Base-by-base conservation (phyloP, 1,140 invertebrate genomes). In the Drosophila bocqueti region DNA sequence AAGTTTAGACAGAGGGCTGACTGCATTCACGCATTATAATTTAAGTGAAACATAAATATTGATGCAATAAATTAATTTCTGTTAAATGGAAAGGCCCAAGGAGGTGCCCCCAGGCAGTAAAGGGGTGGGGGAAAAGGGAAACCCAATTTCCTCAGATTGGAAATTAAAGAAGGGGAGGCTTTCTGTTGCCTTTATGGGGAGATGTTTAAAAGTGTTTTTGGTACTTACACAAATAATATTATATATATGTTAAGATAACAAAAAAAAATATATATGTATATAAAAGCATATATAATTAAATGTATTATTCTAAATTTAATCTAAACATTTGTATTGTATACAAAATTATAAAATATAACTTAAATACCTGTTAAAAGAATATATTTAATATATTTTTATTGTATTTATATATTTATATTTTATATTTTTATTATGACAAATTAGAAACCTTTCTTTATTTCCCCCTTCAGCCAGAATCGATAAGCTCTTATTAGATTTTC, bases 41-140 rank as follows among this genome's bases (percentile, higher is more conserved):
- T 90, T 90, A 90, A 90, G 85, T 90, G 85, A 91, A 90, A 90
- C 85, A 90, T 90, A 90, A 90, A 90, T 90, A 90, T 90, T 90
- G 86, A 90, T 90, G 79, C 81, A 90, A 90, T 90, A 90, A 90
- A 90, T 90, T 90, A 90, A 90, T 90, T 90, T 90, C 71, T 84
- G 64, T 74, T 72, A 79, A 91, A 90, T 81, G 77, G 78, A 89
- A 89, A 75, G 73, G 64, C 71, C 54, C n/a, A 64, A 38, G 34
- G 67, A 61, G 52, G 2, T 52, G 49, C 52, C 50, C 29, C 7
- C 2, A 10, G 46, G n/a, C 46, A 11, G 57, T 18, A 13, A 18
- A n/a, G 6, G 15, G 13, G 6, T 24, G 7, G 21, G 21, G 8
- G n/a, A 18, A 58, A 29, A 34, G 3, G 65, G 3, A 54, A 24